Base-by-base conservation (phyloP, 2,888 invertebrate genomes). In the Syrphus vitripennis region DNA sequence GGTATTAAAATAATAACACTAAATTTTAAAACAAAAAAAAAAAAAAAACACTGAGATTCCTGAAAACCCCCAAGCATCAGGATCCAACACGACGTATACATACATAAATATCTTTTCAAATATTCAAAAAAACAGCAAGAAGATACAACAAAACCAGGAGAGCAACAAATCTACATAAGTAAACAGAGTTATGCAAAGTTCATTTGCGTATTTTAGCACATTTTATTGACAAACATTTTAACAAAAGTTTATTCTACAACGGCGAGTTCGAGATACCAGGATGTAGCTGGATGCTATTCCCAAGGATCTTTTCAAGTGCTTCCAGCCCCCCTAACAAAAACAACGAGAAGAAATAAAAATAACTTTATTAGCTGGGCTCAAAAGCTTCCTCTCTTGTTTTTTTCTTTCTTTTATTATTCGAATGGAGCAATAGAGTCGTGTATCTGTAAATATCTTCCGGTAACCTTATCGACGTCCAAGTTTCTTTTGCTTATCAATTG, bases 161-260 rank as follows among this genome's bases (percentile, higher is more conserved):
- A 71, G 63, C 57, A 83, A 75, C 79, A 83, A 83, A 83, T 83
- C 75, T 83, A 71, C 83, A 75, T 83, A 83, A 83, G 83, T 53
- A 83, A 70, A 79, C 74, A 65, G 34, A 65, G 48, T 42, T 24
- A 57, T 75, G 61, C 48, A 26, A 50, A 57, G 61, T 83, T 75
- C 79, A 70, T 70, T 26, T 70, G 63, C 70, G 45, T 79, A 74
- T 79, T 83, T 79, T 75, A 55, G 40, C 70, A 83, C 70, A 79
- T 83, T 83, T 83, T 79, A 79, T 79, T 65, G 70, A 75, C 70
- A 71, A 75, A 70, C 83, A 80, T 83, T 83, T 79, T 48, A 75
- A 65, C 70, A 65, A 79, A 83, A 79, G 31, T 24, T 61, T 67
- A 42, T 48, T 31, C 26, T n/a, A 34, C 6, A 6, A 2, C 10